Conservation (phyloP, 2,888 invertebrate genomes). For the Metellina segmentata region DNA sequence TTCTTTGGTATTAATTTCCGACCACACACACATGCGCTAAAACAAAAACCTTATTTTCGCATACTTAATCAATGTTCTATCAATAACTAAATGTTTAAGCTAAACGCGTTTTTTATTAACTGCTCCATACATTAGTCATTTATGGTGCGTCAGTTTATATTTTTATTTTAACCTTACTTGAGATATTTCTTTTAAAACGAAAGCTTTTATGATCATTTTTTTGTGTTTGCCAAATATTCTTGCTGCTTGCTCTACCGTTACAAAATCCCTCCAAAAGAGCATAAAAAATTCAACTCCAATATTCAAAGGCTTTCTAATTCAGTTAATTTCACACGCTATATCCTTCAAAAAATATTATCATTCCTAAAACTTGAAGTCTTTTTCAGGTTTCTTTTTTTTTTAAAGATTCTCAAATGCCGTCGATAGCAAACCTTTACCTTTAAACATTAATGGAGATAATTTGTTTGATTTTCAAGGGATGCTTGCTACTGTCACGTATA, state of each 20-base stretch:
- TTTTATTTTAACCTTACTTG: background rate
- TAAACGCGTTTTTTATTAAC: background rate
- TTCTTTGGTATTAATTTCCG: too few relatives aligned
- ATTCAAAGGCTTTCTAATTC: background rate
- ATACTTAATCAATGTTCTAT: background rate
- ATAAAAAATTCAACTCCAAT: background rate
- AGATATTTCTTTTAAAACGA: background rate
- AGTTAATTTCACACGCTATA: background rate
- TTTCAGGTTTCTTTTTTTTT: background rate
- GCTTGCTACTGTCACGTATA: conserved; percentile 33
- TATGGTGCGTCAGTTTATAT: background rate
- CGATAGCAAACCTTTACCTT: background rate
- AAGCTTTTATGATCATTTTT: background rate
- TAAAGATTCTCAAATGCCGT: background rate
- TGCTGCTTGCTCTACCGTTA: background rate
- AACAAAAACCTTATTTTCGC: background rate
- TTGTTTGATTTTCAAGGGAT: conserved; percentile 33
- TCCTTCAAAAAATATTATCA: background rate
- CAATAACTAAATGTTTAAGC: background rate
- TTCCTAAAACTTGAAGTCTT: background rate
- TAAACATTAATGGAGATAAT: conserved; percentile 22
- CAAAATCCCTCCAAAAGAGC: background rate
- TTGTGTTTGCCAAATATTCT: background rate
- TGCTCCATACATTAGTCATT: background rate
- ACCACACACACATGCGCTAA: too few relatives aligned